Evolutionary conservation across 2,113 vertebrate genomes (phyloP).

Genomic region (Hippolais icterina): DNA sequence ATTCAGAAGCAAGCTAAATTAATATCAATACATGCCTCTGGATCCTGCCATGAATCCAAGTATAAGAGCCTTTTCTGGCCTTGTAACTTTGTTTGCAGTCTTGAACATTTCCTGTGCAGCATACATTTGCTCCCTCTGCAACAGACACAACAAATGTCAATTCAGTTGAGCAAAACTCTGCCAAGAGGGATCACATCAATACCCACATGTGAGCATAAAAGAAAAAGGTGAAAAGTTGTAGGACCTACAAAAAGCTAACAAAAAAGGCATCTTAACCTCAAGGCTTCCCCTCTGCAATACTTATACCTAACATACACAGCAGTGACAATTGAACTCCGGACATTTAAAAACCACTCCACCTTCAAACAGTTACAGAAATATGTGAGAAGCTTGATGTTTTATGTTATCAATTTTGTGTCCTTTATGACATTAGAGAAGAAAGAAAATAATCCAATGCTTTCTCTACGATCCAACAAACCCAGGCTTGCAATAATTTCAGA

Average conservation of each 20-base stretch:
- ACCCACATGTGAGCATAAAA: not conserved
- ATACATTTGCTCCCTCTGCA: conserved; percentile 95
- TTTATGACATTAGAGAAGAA: not conserved
- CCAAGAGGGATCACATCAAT: not conserved
- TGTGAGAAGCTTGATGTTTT: not conserved
- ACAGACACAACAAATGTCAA: not conserved
- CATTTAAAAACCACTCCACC: too few species aligned
- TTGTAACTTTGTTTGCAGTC: conserved; percentile 97
- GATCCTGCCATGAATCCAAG: conserved; percentile 99
- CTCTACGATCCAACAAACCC: not conserved
- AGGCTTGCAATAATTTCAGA: not conserved
- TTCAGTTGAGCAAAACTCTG: not conserved
- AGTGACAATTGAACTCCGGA: not conserved
- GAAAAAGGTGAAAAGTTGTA: accelerated
- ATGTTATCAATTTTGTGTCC: not conserved
- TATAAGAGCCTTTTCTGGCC: conserved; percentile 96
- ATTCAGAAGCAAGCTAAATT: not conserved
- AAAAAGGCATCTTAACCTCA: not conserved
- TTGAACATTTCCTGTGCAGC: conserved; percentile 99
- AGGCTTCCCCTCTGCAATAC: not conserved
- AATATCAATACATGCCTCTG: conserved; percentile 79
- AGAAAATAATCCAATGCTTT: not conserved
- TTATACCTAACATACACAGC: not conserved
- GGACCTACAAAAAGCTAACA: not conserved
- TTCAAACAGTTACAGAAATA: not conserved